Evolutionary conservation across 2,797 vertebrate species (phyloP), one percentile per base, ranked within the genome.

Genomic region (Lophius americanus): DNA sequence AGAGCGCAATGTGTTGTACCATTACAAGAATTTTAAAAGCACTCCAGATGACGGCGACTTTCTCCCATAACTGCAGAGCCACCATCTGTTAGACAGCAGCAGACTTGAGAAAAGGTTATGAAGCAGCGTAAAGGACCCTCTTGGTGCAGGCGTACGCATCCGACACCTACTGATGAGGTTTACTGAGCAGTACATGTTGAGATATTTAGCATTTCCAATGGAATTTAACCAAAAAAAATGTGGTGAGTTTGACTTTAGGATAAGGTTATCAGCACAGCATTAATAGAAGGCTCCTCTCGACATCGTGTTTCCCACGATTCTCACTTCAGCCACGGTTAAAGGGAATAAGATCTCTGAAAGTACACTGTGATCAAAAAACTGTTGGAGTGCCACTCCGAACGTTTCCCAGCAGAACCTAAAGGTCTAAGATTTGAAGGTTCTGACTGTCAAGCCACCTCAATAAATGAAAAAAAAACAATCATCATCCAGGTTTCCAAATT

Each of bases 1-100:
- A 58, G 54, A 38, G 50, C 60, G 51, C 35, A 64, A 37, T 65
- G 60, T 81, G 70, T 76, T 74, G 64, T 55, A 59, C 73, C 36
- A 77, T 78, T 73, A 80, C 44, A 59, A 65, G 73, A 70, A 52
- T 82, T 81, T 77, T 77, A 58, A 56, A 73, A 74, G 51, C 58
- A 54, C 52, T 74, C 75, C 10, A 59, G 35, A 76, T 79, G 65
- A 73, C 43, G 57, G 70, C 58, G 37, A 65, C 65, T 52, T 64
- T 78, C 54, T 53, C 77, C 65, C 51, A 44, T 79, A 67, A 78
- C 60, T 67, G 78, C 62, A 62, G 71, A 49, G 43, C 49, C 48
- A 53, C 63, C 69, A 69, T 81, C 66, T 84, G 72, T 76, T 53
- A 59, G 47, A 79, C 60, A 62, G 52, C 68, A 70, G 48, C 54